Base-by-base conservation (phyloP, 1,140 invertebrate genomes). In the Gryon sp. region DNA sequence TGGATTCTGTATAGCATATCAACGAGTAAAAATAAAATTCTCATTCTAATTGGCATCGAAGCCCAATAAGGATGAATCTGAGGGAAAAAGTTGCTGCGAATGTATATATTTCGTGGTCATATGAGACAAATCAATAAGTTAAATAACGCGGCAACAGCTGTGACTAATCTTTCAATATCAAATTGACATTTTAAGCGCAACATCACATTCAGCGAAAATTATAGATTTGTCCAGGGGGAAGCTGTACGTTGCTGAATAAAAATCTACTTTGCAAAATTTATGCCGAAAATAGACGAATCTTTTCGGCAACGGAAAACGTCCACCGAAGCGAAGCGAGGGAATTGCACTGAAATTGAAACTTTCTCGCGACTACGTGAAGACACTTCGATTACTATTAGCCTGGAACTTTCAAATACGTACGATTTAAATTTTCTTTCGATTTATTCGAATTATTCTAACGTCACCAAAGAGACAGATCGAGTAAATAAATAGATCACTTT, bases 201-300 rank as follows among this genome's bases (percentile, higher is more conserved):
- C 72, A 76, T 68, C 57, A 46, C 66, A 46, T 77, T 72, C 66
- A 70, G 65, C 40, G 66, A 32, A 40, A 77, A 77, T 77, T 72
- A 77, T 68, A 72, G 75, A 77, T 77, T 77, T 77, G 75, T 77
- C 62, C 75, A 68, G 62, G 46, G 66, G 60, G 68, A 72, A 62
- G 66, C 75, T 45, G 72, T 60, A 62, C 75, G 62, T 62, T 26
- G 48, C 55, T 72, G 75, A 78, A 78, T 78, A 73, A 78, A 78
- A 78, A 63, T 78, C 63, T 68, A 78, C 75, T 78, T 78, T 73
- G 32, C 62, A 55, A 78, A 78, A 78, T 78, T 78, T 78, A 78
- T 78, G 75, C 75, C 75, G 68, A 78, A 78, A 78, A 78, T 73
- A 72, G 62, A 73, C 76, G 76, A 78, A 78, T 78, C 76, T 78